Conservation (phyloP, 2,888 invertebrate genomes). For the Macroteleia sp. region DNA sequence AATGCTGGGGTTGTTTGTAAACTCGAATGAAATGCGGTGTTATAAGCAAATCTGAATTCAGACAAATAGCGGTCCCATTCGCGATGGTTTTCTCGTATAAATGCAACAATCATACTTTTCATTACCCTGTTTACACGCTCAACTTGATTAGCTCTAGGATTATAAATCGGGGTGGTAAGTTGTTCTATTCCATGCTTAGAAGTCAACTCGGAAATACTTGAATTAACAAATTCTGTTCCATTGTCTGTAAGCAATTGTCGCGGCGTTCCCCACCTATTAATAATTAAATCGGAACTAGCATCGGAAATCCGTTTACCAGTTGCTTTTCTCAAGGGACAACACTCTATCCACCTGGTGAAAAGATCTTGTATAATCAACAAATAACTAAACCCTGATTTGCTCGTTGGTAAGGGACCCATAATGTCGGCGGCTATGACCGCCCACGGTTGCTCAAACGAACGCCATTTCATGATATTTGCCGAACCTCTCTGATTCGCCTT, state of each 20-base stretch:
- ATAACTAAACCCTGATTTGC: background rate
- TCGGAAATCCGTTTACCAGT: background rate
- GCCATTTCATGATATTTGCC: too few species aligned
- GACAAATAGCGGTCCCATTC: background rate
- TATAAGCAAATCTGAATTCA: constrained; percentile 1
- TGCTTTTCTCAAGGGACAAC: background rate
- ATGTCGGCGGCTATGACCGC: background rate
- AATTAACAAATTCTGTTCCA: background rate
- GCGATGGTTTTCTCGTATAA: background rate
- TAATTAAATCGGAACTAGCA: background rate
- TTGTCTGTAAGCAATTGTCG: background rate
- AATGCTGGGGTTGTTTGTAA: background rate
- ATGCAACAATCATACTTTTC: background rate
- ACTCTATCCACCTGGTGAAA: background rate
- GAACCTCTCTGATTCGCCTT: too few species aligned
- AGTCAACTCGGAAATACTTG: too few species aligned
- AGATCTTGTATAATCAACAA: background rate
- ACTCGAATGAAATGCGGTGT: background rate
- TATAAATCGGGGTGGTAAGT: background rate
- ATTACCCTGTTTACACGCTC: background rate
- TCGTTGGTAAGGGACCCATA: background rate
- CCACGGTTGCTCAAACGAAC: too few species aligned
- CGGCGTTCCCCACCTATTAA: background rate
- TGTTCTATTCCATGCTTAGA: background rate
- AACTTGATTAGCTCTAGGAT: background rate